Conservation (phyloP, 2,797 vertebrate genomes). For the Catamblyrhynchus diadema region DNA sequence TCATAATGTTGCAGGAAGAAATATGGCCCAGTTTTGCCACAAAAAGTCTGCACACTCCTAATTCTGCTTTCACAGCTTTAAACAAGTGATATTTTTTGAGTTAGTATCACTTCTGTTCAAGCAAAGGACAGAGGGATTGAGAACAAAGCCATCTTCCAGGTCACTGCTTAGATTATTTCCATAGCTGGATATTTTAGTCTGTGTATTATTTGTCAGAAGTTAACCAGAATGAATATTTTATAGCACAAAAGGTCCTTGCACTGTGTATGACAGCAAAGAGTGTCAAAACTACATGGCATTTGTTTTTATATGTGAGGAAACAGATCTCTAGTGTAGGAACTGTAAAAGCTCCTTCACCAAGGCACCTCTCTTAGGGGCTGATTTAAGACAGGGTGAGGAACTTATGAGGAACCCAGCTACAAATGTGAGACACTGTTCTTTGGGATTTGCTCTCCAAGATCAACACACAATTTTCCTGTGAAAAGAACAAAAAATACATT, state of each 20-base stretch:
- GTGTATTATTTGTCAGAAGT: neutral
- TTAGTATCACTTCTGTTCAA: neutral
- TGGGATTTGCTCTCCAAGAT: neutral
- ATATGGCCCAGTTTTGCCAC: neutral
- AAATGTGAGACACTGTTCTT: neutral
- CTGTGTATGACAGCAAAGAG: neutral
- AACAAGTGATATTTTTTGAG: neutral
- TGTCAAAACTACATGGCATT: neutral
- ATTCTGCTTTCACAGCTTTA: neutral
- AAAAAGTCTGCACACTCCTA: neutral
- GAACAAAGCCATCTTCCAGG: neutral
- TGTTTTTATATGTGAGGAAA: neutral
- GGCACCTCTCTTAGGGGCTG: neutral
- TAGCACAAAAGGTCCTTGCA: neutral
- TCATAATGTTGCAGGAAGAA: neutral
- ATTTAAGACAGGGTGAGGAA: neutral
- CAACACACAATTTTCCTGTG: neutral
- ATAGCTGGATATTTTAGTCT: neutral
- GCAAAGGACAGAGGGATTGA: neutral
- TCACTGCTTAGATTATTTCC: neutral
- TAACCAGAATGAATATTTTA: neutral
- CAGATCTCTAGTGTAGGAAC: neutral
- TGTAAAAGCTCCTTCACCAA: neutral
- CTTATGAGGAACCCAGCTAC: neutral
- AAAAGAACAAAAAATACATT: neutral